phyloP scores from a whole-genome alignment of 2,797 vertebrate genomes.

The Rhincodon typus region DNA sequence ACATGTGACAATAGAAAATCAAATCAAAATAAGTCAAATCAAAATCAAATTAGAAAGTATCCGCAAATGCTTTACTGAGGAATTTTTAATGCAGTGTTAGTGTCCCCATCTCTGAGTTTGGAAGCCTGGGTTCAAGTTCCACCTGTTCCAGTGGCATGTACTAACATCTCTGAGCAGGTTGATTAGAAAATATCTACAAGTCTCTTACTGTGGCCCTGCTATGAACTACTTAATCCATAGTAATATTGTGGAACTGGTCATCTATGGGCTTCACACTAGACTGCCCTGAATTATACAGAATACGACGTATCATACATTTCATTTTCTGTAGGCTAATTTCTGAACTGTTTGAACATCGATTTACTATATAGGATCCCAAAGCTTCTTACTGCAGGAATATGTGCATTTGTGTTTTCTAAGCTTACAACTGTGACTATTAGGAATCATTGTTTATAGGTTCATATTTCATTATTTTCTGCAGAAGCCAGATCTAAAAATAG shows the following conservation, averaged over 20 bases:
- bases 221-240: not conserved
- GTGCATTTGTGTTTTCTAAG: not conserved
- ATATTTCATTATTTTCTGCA: not conserved
- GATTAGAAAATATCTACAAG: not conserved
- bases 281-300: not conserved
- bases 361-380: not conserved
- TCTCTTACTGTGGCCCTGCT: slow-evolving; percentile 16
- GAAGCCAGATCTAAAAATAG: not conserved
- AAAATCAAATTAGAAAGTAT: too few relatives aligned
- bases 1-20: too few relatives aligned
- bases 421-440: not conserved
- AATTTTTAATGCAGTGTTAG: too few relatives aligned
- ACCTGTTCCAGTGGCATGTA: too few relatives aligned
- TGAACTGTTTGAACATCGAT: not conserved
- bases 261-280: slow-evolving; percentile 2
- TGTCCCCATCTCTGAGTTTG: too few relatives aligned
- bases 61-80: too few relatives aligned
- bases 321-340: not conserved
- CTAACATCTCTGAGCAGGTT: too few relatives aligned
- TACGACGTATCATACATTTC: not conserved
- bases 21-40: too few relatives aligned
- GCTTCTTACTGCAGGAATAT: not conserved
- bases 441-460: not conserved
- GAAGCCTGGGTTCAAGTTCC: too few relatives aligned
- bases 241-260: not conserved